Evolutionary conservation across 2,113 vertebrate species (phyloP).

Genomic region (Ochotona curzoniae): DNA sequence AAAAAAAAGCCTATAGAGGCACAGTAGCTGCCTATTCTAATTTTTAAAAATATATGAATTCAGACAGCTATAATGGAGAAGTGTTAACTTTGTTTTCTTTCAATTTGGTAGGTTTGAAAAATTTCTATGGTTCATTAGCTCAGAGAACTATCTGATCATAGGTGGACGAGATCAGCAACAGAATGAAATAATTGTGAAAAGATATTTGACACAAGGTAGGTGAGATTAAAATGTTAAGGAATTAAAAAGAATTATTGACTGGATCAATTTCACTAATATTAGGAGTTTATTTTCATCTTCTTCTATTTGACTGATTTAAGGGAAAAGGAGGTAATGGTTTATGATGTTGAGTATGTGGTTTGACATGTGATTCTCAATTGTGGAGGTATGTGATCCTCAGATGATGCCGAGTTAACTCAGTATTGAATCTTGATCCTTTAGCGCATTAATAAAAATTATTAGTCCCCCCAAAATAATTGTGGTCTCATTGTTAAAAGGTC

Average conservation of each 20-base stretch:
- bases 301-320: slow-evolving; percentile 36
- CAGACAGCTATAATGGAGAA: neutral
- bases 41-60: slow-evolving; percentile 42
- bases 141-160: slow-evolving; percentile 97
- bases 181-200: slow-evolving; percentile 98
- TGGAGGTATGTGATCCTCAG: slow-evolving; percentile 36
- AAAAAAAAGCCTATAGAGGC: neutral
- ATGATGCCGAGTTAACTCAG: neutral
- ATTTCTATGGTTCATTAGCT: slow-evolving; percentile 99
- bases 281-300: neutral
- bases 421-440: slow-evolving; percentile 25
- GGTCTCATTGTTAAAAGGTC: slow-evolving; percentile 25
- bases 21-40: slow-evolving; percentile 10
- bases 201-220: slow-evolving; percentile 93
- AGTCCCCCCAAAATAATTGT: slow-evolving; percentile 5
- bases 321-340: slow-evolving; percentile 30
- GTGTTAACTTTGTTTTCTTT: slow-evolving; percentile 70
- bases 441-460: slow-evolving; percentile 16
- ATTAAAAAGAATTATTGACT: neutral
- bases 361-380: slow-evolving; percentile 4
- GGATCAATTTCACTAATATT: neutral
- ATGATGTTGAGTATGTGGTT: neutral
- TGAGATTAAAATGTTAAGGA: neutral
- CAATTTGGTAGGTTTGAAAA: slow-evolving; percentile 96
- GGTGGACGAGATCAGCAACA: slow-evolving; percentile 98